phyloP scores from a whole-genome alignment of 2,888 invertebrate species.

The Synanthedon formicaeformis region DNA sequence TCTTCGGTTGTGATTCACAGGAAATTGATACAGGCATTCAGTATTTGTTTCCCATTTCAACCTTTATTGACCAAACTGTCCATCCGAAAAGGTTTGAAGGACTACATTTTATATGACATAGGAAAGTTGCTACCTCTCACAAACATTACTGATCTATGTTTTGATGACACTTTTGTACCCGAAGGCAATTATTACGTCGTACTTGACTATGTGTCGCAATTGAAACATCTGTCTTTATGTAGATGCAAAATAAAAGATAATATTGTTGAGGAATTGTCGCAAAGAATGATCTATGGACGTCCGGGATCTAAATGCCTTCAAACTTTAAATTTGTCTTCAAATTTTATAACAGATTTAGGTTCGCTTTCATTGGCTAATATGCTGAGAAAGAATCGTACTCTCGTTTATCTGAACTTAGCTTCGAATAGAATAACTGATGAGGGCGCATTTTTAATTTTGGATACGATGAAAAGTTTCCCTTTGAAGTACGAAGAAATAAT shows the following conservation, averaged over 20 bases:
- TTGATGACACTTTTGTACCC: conserved; percentile 27
- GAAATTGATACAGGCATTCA: conserved; percentile 25
- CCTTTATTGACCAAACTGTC: conserved; percentile 20
- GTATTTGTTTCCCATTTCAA: conserved; percentile 30
- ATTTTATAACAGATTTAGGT: conserved; percentile 29
- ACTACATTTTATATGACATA: conserved; percentile 21
- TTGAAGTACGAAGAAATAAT: conserved; percentile 19
- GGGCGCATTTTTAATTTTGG: conserved; percentile 25
- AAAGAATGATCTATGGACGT: conserved; percentile 14
- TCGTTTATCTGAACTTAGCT: conserved; percentile 33
- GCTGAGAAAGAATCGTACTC: conserved; percentile 28
- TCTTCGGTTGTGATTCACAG: conserved; percentile 13
- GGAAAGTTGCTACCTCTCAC: conserved; percentile 28
- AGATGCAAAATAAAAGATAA: conserved; percentile 29
- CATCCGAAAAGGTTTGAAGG: conserved; percentile 18
- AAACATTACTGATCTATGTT: conserved; percentile 32
- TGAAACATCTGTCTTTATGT: conserved; percentile 31
- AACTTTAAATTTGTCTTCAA: conserved; percentile 29
- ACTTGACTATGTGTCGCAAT: conserved; percentile 20
- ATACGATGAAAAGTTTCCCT: conserved; percentile 23
- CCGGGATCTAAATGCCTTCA: conserved; percentile 18
- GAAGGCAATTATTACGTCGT: conserved; percentile 28
- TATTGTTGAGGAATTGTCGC: conserved; percentile 21
- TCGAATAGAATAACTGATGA: conserved; percentile 29
- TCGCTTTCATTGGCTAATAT: conserved; percentile 22